phyloP scores from a whole-genome alignment of 2,888 invertebrate species.

The Gymnoscelis rufifasciata region DNA sequence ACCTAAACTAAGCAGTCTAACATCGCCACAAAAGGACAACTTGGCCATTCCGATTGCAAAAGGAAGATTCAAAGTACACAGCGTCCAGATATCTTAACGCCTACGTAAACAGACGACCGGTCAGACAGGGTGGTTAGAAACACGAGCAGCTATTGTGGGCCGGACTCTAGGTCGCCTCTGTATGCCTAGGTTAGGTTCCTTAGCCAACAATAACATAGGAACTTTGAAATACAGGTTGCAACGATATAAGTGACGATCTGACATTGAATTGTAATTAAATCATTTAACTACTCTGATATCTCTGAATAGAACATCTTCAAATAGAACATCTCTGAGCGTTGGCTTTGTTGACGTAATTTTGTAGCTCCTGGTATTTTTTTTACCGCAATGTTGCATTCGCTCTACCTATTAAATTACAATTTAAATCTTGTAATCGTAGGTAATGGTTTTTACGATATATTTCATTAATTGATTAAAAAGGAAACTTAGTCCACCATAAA shows the following conservation, averaged over 20 bases:
- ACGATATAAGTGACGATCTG: too few relatives aligned
- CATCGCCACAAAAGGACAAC: background rate
- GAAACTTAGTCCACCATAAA: too few relatives aligned
- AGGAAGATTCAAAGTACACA: constrained; percentile 6
- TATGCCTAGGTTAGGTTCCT: constrained; percentile 8
- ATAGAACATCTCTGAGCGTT: too few relatives aligned
- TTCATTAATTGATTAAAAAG: background rate
- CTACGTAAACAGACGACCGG: constrained; percentile 47
- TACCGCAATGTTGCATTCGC: too few relatives aligned
- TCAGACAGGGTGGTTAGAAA: constrained; percentile 52
- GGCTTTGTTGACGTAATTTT: too few relatives aligned
- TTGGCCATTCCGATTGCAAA: constrained; percentile 13
- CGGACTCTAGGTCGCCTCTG: constrained; percentile 45
- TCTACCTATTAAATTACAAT: too few relatives aligned
- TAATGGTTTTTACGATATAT: background rate
- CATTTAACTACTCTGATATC: too few relatives aligned
- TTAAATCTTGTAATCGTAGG: too few relatives aligned
- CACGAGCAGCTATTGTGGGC: constrained; percentile 57
- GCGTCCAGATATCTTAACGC: constrained; percentile 33
- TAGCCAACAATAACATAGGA: background rate
- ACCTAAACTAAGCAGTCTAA: background rate
- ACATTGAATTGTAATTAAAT: too few relatives aligned
- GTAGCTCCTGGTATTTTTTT: too few relatives aligned
- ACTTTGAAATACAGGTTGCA: too few relatives aligned
- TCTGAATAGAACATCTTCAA: too few relatives aligned